Evolutionary conservation across 2,113 vertebrate species (phyloP), one percentile per base, ranked within the genome.

Genomic region (Fregetta grallaria): DNA sequence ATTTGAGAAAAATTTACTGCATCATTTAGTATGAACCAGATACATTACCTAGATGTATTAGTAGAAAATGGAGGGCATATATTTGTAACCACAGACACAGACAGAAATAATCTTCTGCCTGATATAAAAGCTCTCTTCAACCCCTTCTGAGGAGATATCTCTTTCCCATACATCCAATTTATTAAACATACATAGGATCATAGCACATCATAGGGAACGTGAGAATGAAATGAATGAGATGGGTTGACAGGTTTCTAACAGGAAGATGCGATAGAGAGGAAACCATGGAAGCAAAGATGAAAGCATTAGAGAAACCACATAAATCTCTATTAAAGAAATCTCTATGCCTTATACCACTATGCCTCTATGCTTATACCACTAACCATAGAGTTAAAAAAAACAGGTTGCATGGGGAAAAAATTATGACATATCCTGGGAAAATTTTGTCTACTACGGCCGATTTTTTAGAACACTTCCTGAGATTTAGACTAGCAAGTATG

Each of bases 1-100:
- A 93, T 97, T 93, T 94, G 71, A 96, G 56, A 82, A 91, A 97
- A 95, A 96, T 45, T 89, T 90, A 92, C 63, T 93, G 55, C 68
- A 80, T 94, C 89, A 55, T 90, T 97, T 96, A 65, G 15, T 86
- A 56, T 56, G 80, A 96, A 96, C 12, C 40, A 77, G 78, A 80
- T 76, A 87, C 8, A 86, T 94, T 95, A 94, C 49, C 65, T 96
- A 89, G 86, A 92, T 67, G 36, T 80, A 85, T 87, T 94, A 96
- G 91, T 53, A 93, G 72, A 96, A 95, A 97, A 96, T 72, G 19
- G 56, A 82, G 90, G 70, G 75, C 70, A 88, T 90, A 77, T 93
- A 79, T 95, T 85, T 94, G 27, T 88, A 96, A 94, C 89, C 59
- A 40, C 92, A 84, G 85, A 65, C 16, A 83, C 65, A 95, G 56